phyloP scores from a whole-genome alignment of 2,113 vertebrate genomes.

The Andinoacara biseriatus region DNA sequence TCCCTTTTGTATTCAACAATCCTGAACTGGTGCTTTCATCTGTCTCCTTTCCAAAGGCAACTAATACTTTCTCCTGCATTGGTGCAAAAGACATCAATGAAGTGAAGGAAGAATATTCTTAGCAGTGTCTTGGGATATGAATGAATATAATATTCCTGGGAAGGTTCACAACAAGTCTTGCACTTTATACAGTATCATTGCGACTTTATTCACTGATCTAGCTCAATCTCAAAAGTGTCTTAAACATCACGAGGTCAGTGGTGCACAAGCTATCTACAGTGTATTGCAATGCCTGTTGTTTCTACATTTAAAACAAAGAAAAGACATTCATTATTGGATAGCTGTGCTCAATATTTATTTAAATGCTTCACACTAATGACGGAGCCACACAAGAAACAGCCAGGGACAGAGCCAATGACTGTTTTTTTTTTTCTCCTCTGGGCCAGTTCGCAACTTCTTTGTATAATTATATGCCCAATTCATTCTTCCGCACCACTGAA shows the following conservation, averaged over 20 bases:
- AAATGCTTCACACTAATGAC: constrained; percentile 30
- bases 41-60: constrained; percentile 36
- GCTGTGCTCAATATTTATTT: constrained; percentile 16
- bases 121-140: constrained; percentile 40
- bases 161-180: constrained; percentile 38
- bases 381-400: constrained; percentile 6
- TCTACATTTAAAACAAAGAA: not conserved
- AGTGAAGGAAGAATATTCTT: constrained; percentile 38
- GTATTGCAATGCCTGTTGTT: constrained; percentile 7
- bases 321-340: constrained; percentile 1
- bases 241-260: constrained; percentile 33
- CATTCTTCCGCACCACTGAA: constrained; percentile 39
- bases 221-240: constrained; percentile 34
- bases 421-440: not conserved
- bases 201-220: constrained; percentile 42
- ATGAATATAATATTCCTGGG: constrained; percentile 52
- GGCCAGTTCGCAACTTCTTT: constrained; percentile 37
- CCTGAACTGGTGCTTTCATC: constrained; percentile 42
- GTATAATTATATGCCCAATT: constrained; percentile 43
- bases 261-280: constrained; percentile 10
- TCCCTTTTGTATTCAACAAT: constrained; percentile 40
- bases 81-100: constrained; percentile 54
- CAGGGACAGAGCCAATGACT: not conserved
- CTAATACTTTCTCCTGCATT: constrained; percentile 34
- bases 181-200: constrained; percentile 40